Evolutionary conservation across 2,113 vertebrate genomes (phyloP).

Genomic region (Halcyon senegalensis): DNA sequence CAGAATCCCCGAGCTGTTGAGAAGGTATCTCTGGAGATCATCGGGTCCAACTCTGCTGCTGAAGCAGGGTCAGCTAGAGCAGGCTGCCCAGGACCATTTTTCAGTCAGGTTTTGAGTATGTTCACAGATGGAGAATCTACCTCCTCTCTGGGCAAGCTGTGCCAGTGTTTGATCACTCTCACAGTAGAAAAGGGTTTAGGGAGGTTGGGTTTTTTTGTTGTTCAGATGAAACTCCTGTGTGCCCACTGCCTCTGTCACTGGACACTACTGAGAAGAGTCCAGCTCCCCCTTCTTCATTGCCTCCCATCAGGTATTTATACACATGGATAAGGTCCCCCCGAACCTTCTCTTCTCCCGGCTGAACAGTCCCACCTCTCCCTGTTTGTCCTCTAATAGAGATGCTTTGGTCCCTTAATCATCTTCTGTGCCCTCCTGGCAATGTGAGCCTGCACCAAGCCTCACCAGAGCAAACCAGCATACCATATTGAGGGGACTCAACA

Average conservation of each 20-base stretch:
- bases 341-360: too few species aligned
- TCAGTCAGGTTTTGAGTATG: neutral
- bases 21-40: neutral
- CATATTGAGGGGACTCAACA: rapidly evolving
- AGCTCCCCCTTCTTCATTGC: neutral
- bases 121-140: neutral
- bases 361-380: neutral
- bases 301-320: too few species aligned
- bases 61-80: neutral
- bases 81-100: neutral
- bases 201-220: too few species aligned
- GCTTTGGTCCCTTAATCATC: neutral
- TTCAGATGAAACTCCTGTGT: neutral
- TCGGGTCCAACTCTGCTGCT: neutral
- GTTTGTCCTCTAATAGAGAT: neutral
- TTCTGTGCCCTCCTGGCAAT: neutral
- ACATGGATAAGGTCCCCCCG: too few species aligned
- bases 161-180: neutral
- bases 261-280: neutral
- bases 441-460: neutral
- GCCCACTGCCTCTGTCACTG: neutral
- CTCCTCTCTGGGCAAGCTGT: neutral
- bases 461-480: neutral
- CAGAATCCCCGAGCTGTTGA: neutral
- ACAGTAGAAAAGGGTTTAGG: neutral